Conservation (phyloP, 2,888 invertebrate genomes). For the Carpatolechia fugitivella region DNA sequence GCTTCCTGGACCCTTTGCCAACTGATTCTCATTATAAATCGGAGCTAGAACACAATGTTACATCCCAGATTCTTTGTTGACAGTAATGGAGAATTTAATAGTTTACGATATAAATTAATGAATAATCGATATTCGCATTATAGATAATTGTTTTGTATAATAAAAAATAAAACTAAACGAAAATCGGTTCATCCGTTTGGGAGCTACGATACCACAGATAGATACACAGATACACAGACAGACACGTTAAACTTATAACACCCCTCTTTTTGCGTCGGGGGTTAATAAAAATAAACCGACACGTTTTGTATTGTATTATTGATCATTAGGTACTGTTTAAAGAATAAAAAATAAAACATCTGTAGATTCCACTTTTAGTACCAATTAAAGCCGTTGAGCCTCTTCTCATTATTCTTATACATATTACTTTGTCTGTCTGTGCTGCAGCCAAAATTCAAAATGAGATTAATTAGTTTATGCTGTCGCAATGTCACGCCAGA, state of each 20-base stretch:
- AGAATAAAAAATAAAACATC: too few relatives aligned
- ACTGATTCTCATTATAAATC: slow-evolving; percentile 3
- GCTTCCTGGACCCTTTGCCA: slow-evolving; percentile 54
- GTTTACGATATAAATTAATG: not conserved
- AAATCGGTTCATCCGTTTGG: too few relatives aligned
- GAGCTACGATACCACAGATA: too few relatives aligned
- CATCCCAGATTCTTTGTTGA: not conserved
- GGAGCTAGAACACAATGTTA: slow-evolving; percentile 6
- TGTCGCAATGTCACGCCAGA: not conserved
- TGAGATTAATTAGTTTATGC: not conserved
- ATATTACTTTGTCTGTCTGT: not conserved
- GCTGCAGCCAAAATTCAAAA: not conserved
- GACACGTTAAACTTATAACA: too few relatives aligned
- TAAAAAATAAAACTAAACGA: not conserved
- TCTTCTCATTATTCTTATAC: not conserved
- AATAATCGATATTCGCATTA: too few relatives aligned
- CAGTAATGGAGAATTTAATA: not conserved
- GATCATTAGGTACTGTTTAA: too few relatives aligned
- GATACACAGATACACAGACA: too few relatives aligned
- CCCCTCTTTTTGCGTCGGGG: too few relatives aligned
- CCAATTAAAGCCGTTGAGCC: not conserved
- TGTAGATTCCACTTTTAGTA: not conserved
- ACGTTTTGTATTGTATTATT: too few relatives aligned
- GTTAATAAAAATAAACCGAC: too few relatives aligned
- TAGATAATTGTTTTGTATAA: too few relatives aligned